Evolutionary conservation across 2,113 vertebrate species (phyloP).

Genomic region (Neofelis nebulosa): DNA sequence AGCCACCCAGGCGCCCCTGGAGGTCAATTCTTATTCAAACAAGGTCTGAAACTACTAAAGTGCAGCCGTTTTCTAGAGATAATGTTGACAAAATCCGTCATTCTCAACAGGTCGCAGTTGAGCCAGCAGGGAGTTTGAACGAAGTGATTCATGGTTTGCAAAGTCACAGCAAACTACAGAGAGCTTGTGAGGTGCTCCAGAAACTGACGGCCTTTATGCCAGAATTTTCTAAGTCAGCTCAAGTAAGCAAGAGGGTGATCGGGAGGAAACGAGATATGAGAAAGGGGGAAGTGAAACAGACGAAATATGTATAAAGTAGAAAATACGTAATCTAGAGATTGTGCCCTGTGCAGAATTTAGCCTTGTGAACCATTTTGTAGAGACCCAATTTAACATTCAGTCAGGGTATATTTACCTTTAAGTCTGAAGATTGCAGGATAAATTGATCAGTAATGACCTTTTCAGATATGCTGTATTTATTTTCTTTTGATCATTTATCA

Average conservation of each 20-base stretch:
- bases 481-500: neutral
- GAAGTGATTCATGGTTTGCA: neutral
- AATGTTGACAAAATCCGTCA: constrained; percentile 14
- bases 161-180: neutral
- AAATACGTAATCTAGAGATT: neutral
- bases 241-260: constrained; percentile 46
- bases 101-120: constrained; percentile 35
- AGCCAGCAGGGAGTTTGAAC: neutral
- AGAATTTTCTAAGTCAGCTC: constrained; percentile 3
- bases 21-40: neutral
- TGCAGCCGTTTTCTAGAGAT: neutral
- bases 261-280: neutral
- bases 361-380: neutral
- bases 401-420: neutral
- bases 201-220: neutral
- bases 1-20: too few species aligned
- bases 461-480: neutral
- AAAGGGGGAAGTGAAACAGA: neutral
- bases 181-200: constrained; percentile 51
- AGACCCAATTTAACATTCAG: neutral
- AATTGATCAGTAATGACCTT: neutral
- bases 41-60: neutral
- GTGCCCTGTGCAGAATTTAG: neutral
- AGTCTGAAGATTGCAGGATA: neutral
- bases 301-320: neutral